phyloP scores from a whole-genome alignment of 2,113 vertebrate species.

The Dinomys branickii region DNA sequence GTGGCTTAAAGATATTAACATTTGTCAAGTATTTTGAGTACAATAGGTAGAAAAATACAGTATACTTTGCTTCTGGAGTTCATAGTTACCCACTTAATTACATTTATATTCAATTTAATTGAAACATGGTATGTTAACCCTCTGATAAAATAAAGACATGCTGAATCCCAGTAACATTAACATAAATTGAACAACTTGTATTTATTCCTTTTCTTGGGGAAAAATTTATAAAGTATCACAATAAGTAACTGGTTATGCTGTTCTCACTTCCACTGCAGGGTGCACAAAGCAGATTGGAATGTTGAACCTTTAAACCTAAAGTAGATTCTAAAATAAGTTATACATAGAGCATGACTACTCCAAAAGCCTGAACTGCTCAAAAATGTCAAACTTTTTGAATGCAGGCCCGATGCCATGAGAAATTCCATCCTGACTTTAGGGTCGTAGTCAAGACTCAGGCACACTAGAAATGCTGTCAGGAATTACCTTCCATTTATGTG shows the following conservation, averaged over 20 bases:
- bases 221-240: slow-evolving; percentile 3
- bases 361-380: neutral
- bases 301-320: neutral
- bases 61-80: neutral
- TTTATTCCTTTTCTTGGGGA: neutral
- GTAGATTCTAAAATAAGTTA: neutral
- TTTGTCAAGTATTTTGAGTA: slow-evolving; percentile 5
- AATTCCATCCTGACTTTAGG: neutral
- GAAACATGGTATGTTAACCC: neutral
- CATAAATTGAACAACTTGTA: neutral
- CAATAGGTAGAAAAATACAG: slow-evolving; percentile 3
- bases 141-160: neutral
- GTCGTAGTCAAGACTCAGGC: neutral
- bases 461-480: neutral
- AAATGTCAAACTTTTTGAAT: neutral
- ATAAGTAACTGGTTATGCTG: neutral
- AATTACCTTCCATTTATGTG: neutral
- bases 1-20: slow-evolving; percentile 40
- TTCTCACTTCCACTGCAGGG: neutral
- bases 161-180: slow-evolving; percentile 27
- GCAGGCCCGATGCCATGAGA: no score
- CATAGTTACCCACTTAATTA: neutral
- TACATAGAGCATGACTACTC: neutral
- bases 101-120: neutral
- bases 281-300: neutral